These are phyloP conservation scores for Polyploca ridens DNA, from an alignment of 2,888 invertebrate genomes.

Conservation along the genomic window DNA sequence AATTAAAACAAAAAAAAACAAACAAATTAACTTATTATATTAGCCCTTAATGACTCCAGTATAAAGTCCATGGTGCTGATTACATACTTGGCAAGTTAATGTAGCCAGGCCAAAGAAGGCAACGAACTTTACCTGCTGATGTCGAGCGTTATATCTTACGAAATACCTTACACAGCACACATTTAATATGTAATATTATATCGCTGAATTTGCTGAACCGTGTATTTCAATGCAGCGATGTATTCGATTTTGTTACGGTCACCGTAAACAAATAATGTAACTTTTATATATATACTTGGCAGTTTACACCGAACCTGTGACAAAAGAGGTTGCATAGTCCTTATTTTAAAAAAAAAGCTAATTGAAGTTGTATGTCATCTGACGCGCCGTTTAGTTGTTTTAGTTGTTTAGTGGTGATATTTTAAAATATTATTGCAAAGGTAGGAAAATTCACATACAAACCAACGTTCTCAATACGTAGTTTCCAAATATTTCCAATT, in stretches of 20 bases:
- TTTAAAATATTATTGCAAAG: too few species aligned
- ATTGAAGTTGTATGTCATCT: neutral
- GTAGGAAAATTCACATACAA: too few species aligned
- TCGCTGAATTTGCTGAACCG: neutral
- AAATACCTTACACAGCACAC: neutral
- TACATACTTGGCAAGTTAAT: neutral
- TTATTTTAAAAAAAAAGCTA: neutral
- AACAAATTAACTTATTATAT: too few species aligned
- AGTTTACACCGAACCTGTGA: neutral
- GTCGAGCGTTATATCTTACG: neutral
- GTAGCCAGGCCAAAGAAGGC: neutral
- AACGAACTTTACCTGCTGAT: neutral
- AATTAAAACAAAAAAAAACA: too few species aligned
- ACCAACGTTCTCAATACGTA: too few species aligned
- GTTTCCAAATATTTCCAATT: too few species aligned
- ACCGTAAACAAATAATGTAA: neutral
- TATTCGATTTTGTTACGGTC: conserved; percentile 1
- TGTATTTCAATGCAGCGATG: neutral
- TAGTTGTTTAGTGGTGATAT: too few species aligned
- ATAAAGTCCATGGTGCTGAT: neutral
- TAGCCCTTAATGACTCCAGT: neutral
- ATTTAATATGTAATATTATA: neutral
- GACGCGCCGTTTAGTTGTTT: neutral
- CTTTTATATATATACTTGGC: neutral
- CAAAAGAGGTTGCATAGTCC: neutral